A percentile compares a stretch with the other conserved stretches of the same genome.
Conservation (phyloP, 2,113 vertebrate species). For the Polyodon spathula region DNA sequence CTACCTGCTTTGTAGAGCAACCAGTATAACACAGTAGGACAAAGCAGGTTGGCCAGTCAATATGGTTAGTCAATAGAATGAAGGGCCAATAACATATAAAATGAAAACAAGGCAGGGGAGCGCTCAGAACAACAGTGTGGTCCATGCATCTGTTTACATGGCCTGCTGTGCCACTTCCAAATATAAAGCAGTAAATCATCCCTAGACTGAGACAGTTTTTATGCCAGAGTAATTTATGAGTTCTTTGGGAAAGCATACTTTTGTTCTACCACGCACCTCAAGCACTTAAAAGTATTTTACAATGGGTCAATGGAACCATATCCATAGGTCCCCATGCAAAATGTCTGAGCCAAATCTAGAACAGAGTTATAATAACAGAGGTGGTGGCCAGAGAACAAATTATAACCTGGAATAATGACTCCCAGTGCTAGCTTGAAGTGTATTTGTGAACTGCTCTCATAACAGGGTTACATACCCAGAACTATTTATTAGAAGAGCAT, state of each 20-base stretch:
- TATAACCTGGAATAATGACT: slow-evolving; percentile 21
- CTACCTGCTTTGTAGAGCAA: no score
- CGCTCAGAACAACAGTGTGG: background rate
- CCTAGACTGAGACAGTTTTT: slow-evolving; percentile 2
- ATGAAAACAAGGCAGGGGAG: background rate
- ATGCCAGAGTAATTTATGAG: slow-evolving; percentile 13
- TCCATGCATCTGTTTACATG: slow-evolving; percentile 13
- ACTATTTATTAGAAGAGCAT: slow-evolving; percentile 13
- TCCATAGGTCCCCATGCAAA: slow-evolving; percentile 4
- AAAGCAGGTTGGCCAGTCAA: no score
- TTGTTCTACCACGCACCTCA: background rate
- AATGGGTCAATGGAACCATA: slow-evolving; percentile 10
- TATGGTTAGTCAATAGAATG: no score
- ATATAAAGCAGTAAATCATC: slow-evolving; percentile 18
- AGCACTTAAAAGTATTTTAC: slow-evolving; percentile 11
- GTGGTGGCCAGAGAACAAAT: slow-evolving; percentile 13
- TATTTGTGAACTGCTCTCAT: slow-evolving; percentile 10
- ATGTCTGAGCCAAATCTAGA: slow-evolving; percentile 7
- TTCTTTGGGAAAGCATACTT: background rate
- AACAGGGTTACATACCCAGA: slow-evolving; percentile 15
- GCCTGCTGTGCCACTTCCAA: slow-evolving; percentile 12
- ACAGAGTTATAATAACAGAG: slow-evolving; percentile 10
- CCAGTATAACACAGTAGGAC: no score
- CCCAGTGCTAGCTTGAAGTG: slow-evolving; percentile 17
- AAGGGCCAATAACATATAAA: background rate